Evolutionary conservation across 2,888 invertebrate genomes (phyloP), one percentile per base, ranked within the genome.

Genomic region (Nesidiocoris tenuis): DNA sequence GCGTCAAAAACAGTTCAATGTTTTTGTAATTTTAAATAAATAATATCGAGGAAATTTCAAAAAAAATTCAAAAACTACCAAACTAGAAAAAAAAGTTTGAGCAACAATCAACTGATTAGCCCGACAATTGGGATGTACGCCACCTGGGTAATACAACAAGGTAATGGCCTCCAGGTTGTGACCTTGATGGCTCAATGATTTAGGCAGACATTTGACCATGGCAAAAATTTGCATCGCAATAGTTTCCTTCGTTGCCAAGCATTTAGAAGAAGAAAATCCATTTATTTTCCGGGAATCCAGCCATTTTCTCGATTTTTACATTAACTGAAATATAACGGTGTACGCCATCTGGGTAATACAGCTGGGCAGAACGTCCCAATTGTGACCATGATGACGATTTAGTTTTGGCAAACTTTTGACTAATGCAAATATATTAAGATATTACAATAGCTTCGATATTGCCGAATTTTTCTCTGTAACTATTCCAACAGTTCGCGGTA

Each of bases 391-490:
- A 65, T 24, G n/a, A 24, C 19, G 39, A 65, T 22, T 59, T 23
- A 25, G 61, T 71, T 1, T 61, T 22, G 71, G 71, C 71, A 21
- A 7, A 71, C 71, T 1, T 71, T 61, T 71, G 72, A 72, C 72
- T 54, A 21, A 18, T 21, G 22, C 63, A 61, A 63, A 57, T 18
- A n/a, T n/a, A 68, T 54, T 70, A 63, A 7, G 39, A 24, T 9
- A 25, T 54, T 63, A 22, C 23, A 61, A 54, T 39, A 54, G 72
- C 72, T 72, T 72, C 72, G 63, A 63, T 63, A 63, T 61, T n/a
- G n/a, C n/a, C n/a, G n/a, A n/a, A n/a, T n/a, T n/a, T n/a, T n/a
- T n/a, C n/a, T n/a, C n/a, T n/a, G n/a, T n/a, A n/a, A n/a, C n/a
- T n/a, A n/a, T n/a, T n/a, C n/a, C n/a, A n/a, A n/a, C n/a, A n/a